phyloP scores from a whole-genome alignment of 2,113 vertebrate genomes.

The Burhinus oedicnemus region DNA sequence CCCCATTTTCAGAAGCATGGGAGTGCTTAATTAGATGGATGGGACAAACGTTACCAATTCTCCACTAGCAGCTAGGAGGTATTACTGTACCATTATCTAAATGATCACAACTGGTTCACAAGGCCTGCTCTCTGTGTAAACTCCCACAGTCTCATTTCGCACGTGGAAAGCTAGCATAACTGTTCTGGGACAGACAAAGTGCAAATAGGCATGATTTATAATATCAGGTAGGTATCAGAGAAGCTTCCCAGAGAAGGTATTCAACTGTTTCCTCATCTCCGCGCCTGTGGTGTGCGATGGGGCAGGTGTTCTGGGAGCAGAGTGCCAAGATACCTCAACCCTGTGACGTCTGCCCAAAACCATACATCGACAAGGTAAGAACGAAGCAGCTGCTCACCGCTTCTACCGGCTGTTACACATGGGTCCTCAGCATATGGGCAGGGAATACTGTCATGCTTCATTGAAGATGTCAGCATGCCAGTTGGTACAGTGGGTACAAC shows the following conservation, averaged over 20 bases:
- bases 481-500: background rate
- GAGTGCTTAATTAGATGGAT: background rate
- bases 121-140: background rate
- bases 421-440: fast-evolving
- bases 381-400: background rate
- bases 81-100: background rate
- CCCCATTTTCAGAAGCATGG: fast-evolving
- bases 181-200: background rate
- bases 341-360: background rate
- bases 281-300: too few species aligned
- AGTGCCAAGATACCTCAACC: background rate
- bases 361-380: fast-evolving
- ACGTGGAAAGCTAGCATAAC: fast-evolving
- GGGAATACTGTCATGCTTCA: background rate
- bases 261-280: background rate
- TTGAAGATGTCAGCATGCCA: background rate
- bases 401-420: background rate
- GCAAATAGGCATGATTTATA: background rate
- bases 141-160: background rate
- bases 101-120: background rate
- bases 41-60: background rate
- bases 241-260: background rate
- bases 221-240: background rate
- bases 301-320: background rate
- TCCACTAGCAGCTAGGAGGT: background rate